Evolutionary conservation across 2,797 vertebrate genomes (phyloP), one percentile per base, ranked within the genome.

Genomic region (Ataeniobius toweri): DNA sequence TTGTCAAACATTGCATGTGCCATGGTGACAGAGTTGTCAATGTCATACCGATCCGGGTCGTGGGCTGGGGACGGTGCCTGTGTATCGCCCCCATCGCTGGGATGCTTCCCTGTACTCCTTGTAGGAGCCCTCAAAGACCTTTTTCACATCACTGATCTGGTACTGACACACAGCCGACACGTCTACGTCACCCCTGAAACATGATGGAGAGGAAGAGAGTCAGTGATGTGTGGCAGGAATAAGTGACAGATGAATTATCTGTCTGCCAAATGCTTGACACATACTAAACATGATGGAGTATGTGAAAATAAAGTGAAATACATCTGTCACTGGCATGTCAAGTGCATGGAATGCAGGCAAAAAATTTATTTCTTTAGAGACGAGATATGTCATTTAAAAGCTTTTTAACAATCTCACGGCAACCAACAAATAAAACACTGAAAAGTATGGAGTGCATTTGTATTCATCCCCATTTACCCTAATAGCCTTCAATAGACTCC

Each of bases 131-230:
- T 98, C 96, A 0, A 99, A 99, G 6, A 96, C 97, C 51, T 93
- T 95, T 85, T 96, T 97, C 91, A 99, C 96, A 20, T 97, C 96
- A 36, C 89, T 83, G 71, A 99, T 93, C 91, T 95, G 95, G 91
- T 98, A 99, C 80, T 96, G 97, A 80, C 98, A 99, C 73, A 99
- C 92, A 0, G 97, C 98, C 0, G 98, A 99, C 68, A 99, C 96
- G 0, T 98, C 97, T 88, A 98, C 95, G 0, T 98, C 97, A 0
- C 97, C 97, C 98, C 98, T 99, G 94, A 83, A 83, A 90, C 69
- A 85, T 20, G 73, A 46, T 74, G 39, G 76, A 71, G 55, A 73
- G 50, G 75, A 16, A 31, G 75, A 10, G 69, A 78, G 76, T 92
- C 53, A 89, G 83, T 63, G 70, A 79, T 80, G 84, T 79, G 82